phyloP scores from a whole-genome alignment of 2,797 vertebrate genomes.

The Rhynchonycteris naso region DNA sequence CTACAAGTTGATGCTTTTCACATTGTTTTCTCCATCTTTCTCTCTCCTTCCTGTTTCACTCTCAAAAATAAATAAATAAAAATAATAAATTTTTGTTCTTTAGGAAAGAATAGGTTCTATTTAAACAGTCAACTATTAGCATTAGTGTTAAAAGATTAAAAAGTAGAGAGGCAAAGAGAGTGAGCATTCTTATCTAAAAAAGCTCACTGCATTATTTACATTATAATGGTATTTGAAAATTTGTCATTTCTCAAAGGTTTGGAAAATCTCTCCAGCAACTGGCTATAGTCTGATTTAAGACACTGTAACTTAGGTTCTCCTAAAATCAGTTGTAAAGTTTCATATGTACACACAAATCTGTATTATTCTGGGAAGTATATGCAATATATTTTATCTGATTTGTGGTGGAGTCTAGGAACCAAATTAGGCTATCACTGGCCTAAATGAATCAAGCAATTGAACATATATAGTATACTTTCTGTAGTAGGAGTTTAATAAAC shows the following conservation, averaged over 20 bases:
- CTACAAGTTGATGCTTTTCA: no score
- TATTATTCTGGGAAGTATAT: neutral
- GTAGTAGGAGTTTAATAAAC: neutral
- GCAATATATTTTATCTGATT: neutral
- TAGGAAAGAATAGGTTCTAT: neutral
- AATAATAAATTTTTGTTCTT: neutral
- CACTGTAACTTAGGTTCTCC: neutral
- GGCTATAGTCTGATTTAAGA: neutral
- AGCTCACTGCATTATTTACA: neutral
- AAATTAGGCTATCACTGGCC: neutral
- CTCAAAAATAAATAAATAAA: no score
- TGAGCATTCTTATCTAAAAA: neutral
- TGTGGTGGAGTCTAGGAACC: neutral
- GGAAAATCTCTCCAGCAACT: neutral
- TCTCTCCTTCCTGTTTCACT: no score
- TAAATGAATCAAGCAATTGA: neutral
- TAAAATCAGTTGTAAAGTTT: neutral
- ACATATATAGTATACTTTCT: neutral
- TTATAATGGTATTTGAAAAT: neutral
- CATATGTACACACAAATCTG: neutral
- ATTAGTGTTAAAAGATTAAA: neutral
- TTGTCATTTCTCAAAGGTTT: neutral
- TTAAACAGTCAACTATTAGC: neutral
- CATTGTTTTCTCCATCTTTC: no score
- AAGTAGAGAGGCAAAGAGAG: neutral